Evolutionary conservation across 2,888 invertebrate species (phyloP), one percentile per base, ranked within the genome.

Genomic region (Chironomus riparius): DNA sequence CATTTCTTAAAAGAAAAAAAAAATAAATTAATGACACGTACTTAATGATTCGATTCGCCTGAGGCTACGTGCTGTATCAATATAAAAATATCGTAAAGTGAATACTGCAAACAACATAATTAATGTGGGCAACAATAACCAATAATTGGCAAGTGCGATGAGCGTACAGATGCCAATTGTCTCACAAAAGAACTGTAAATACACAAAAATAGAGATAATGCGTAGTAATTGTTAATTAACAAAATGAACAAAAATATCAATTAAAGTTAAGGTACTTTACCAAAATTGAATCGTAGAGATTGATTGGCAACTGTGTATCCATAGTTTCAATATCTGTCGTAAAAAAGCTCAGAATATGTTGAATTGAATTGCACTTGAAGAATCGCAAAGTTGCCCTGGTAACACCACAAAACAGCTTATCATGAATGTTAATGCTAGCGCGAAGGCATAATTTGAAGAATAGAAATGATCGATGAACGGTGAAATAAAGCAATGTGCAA

Each of bases 131-230:
- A 91, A 79, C 78, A 91, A 80, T 62, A 91, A 85, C 87, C 88
- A 89, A 78, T 87, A 88, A 85, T 92, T 92, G 62, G 92, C 88
- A 7, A 88, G 82, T 0, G 87, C 88, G 6, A 93, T 88, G 18
- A 94, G 90, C 4, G 90, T 86, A 78, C 91, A 87, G 73, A 93
- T 89, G 80, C 93, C 93, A 79, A 91, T 85, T 48, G 93, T 86
- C 0, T 91, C 87, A 10, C 92, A 86, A 2, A 91, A 90, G 78
- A 86, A 86, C 81, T 89, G 89, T 18, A 87, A 81, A 47, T 10
- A 38, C 1, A 71, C 50, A 47, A 28, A 70, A 56, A 15, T 24
- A 62, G 22, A 62, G 48, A 65, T 47, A 47, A 65, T 65, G 21
- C 65, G 24, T 24, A 22, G 1, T n/a, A 12, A 65, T 24, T 24